Conservation (phyloP, 2,888 invertebrate species). For the Busseola fusca region DNA sequence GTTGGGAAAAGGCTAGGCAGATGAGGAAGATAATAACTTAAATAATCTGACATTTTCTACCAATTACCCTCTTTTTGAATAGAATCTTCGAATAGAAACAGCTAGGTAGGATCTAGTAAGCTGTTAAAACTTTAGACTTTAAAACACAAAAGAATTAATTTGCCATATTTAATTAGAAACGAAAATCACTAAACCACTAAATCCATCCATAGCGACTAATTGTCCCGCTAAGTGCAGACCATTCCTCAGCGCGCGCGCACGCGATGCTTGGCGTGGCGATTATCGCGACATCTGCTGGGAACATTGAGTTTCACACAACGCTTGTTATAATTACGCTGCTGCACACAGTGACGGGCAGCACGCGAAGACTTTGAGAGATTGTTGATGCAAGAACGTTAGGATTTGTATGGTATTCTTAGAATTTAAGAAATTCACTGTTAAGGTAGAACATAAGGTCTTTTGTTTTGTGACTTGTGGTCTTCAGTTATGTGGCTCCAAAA, state of each 20-base stretch:
- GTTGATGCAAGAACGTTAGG: slow-evolving; percentile 13
- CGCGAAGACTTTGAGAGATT: slow-evolving; percentile 40
- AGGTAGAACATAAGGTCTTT: not conserved
- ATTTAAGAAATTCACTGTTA: not conserved
- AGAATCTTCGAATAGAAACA: not conserved
- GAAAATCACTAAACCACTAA: slow-evolving; percentile 27
- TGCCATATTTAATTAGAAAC: not conserved
- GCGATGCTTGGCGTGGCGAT: slow-evolving; percentile 60
- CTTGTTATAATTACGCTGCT: slow-evolving; percentile 60
- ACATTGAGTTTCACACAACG: slow-evolving; percentile 67
- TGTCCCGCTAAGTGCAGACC: slow-evolving; percentile 51
- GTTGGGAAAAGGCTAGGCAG: too few species aligned
- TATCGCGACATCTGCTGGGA: slow-evolving; percentile 72
- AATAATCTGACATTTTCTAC: not conserved
- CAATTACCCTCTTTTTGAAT: not conserved
- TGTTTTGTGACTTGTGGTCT: too few species aligned
- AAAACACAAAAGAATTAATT: not conserved
- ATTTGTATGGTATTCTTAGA: not conserved
- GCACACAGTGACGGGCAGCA: slow-evolving; percentile 46
- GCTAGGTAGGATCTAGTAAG: too few species aligned
- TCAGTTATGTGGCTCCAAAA: not conserved
- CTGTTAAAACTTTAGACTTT: too few species aligned
- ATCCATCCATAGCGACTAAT: slow-evolving; percentile 43
- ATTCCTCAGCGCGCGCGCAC: slow-evolving; percentile 61
- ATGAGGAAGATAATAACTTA: too few species aligned